Evolutionary conservation across 2,797 vertebrate genomes (phyloP).

Genomic region (Sebastes cheni): DNA sequence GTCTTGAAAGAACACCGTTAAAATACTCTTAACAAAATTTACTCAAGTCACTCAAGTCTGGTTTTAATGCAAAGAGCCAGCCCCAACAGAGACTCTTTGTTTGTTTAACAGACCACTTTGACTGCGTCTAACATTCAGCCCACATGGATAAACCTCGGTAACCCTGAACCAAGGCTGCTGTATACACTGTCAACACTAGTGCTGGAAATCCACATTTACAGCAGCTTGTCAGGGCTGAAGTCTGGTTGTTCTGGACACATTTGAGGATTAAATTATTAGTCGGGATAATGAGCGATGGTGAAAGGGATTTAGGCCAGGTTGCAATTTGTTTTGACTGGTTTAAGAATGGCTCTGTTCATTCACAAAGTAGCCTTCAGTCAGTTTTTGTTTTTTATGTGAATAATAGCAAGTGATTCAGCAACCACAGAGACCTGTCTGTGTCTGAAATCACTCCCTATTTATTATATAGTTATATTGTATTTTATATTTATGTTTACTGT

Average conservation of each 20-base stretch:
- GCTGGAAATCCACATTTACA: constrained; percentile 13
- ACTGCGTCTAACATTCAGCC: constrained; percentile 28
- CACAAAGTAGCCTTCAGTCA: not conserved
- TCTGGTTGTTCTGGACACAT: constrained; percentile 4
- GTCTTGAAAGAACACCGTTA: not conserved
- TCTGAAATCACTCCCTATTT: not conserved
- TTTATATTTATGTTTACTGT: not conserved
- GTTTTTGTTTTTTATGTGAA: not conserved
- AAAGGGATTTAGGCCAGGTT: constrained; percentile 7
- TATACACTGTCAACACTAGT: not conserved
- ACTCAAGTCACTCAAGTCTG: not conserved
- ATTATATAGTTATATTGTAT: not conserved
- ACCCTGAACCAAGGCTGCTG: constrained; percentile 14
- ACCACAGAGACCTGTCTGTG: not conserved
- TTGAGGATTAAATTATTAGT: constrained; percentile 8
- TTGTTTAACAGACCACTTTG: constrained; percentile 24
- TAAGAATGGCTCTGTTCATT: constrained; percentile 12
- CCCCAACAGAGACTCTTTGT: not conserved
- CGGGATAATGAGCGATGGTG: not conserved
- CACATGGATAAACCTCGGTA: constrained; percentile 36
- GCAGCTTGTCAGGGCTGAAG: constrained; percentile 15
- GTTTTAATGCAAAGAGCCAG: not conserved
- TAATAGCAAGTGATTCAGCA: not conserved
- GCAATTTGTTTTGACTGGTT: constrained; percentile 14
- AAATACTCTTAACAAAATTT: not conserved